Conservation (phyloP, 2,888 invertebrate genomes). For the Crocallis elinguaria region DNA sequence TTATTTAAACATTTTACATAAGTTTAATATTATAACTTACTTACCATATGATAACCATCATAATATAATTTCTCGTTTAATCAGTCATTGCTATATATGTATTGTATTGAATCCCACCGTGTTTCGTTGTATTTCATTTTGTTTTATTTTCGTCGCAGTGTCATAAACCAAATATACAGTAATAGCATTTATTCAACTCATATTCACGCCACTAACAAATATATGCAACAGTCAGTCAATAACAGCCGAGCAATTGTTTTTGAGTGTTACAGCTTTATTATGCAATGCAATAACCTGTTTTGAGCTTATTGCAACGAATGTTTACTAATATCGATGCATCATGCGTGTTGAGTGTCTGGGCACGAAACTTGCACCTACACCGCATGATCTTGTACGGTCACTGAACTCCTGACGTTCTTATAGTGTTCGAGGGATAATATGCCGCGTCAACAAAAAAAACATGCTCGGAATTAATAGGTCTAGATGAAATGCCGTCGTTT, state of each 20-base stretch:
- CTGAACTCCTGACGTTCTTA: too few species aligned
- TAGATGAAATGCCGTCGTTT: too few species aligned
- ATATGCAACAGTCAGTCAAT: conserved; percentile 74
- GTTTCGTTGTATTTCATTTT: not conserved
- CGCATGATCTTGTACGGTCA: not conserved
- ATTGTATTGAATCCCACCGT: not conserved
- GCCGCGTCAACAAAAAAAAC: too few species aligned
- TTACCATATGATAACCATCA: too few species aligned
- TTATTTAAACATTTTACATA: too few species aligned
- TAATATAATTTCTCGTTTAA: too few species aligned
- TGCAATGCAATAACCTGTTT: conserved; percentile 32
- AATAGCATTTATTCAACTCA: conserved; percentile 18
- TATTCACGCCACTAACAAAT: conserved; percentile 23
- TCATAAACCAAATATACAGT: not conserved
- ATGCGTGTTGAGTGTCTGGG: conserved; percentile 8
- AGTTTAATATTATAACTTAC: too few species aligned
- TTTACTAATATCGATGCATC: not conserved
- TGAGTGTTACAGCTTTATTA: conserved; percentile 20
- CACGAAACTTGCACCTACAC: not conserved
- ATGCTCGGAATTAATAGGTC: too few species aligned
- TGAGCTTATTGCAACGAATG: conserved; percentile 13
- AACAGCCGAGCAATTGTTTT: conserved; percentile 31
- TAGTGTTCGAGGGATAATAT: too few species aligned
- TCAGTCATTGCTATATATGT: not conserved
- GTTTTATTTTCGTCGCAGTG: not conserved